Conservation (phyloP, 2,113 vertebrate species). For the Colaptes auratus region DNA sequence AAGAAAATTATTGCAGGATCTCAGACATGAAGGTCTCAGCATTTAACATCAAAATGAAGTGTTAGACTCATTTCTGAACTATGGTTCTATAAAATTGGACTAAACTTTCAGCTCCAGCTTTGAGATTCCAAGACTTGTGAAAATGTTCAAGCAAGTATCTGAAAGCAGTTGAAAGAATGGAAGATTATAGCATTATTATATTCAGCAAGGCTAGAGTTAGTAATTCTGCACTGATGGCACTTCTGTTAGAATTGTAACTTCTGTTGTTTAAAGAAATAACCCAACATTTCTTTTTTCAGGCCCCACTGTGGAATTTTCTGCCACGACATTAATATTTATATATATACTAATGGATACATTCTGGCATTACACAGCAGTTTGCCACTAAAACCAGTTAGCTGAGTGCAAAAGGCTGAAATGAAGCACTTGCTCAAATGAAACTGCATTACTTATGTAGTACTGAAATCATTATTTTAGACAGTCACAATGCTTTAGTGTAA, state of each 20-base stretch:
- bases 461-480: neutral
- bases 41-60: neutral
- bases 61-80: conserved; percentile 54
- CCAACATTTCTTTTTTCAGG: neutral
- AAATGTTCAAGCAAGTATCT: neutral
- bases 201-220: neutral
- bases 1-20: conserved; percentile 53
- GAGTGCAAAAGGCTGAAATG: neutral
- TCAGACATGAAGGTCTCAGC: neutral
- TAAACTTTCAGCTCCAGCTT: neutral
- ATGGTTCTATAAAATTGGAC: neutral
- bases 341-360: neutral
- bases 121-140: neutral
- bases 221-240: neutral
- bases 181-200: neutral
- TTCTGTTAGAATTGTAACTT: neutral
- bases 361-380: neutral
- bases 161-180: neutral
- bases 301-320: neutral
- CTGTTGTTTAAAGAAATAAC: neutral
- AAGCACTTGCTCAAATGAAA: neutral
- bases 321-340: neutral
- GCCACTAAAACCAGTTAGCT: neutral
- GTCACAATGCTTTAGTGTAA: neutral
- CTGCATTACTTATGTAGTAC: neutral